phyloP scores from a whole-genome alignment of 2,888 invertebrate genomes.

The Cyrtodaria siliqua region DNA sequence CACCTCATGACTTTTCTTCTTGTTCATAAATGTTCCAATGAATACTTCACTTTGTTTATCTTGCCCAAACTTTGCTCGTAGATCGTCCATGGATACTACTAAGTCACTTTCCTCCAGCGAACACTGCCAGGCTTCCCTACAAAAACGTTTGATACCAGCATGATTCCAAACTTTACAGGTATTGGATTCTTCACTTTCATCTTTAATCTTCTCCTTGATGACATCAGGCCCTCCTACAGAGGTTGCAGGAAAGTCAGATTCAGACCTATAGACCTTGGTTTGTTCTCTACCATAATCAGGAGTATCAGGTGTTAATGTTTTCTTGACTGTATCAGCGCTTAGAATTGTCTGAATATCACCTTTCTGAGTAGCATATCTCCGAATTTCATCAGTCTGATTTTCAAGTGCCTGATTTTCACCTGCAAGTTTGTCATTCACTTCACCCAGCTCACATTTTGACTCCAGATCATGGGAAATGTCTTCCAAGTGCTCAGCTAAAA shows the following conservation, averaged over 20 bases:
- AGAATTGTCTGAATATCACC: too few relatives aligned
- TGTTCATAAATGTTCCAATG: conserved; percentile 77
- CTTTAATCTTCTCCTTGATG: too few relatives aligned
- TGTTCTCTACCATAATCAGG: too few relatives aligned
- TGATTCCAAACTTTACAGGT: conserved; percentile 46
- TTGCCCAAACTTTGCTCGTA: conserved; percentile 14
- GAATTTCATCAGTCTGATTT: background rate
- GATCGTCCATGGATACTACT: conserved; percentile 28
- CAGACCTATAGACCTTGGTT: too few relatives aligned
- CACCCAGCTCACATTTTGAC: background rate
- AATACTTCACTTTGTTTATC: conserved; percentile 25
- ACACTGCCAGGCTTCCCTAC: conserved; percentile 40
- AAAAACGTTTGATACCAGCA: conserved; percentile 49
- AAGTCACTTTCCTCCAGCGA: conserved; percentile 46
- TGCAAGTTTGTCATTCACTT: background rate
- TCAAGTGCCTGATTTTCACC: background rate
- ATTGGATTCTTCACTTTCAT: too few relatives aligned
- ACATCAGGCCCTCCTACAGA: too few relatives aligned
- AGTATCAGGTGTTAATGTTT: too few relatives aligned
- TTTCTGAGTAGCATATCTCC: too few relatives aligned
- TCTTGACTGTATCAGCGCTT: too few relatives aligned
- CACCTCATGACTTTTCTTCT: conserved; percentile 84
- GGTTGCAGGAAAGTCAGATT: too few relatives aligned
- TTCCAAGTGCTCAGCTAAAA: too few relatives aligned
- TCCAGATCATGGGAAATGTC: background rate